Evolutionary conservation across 2,113 vertebrate species (phyloP).

Genomic region (Eolophus roseicapilla): DNA sequence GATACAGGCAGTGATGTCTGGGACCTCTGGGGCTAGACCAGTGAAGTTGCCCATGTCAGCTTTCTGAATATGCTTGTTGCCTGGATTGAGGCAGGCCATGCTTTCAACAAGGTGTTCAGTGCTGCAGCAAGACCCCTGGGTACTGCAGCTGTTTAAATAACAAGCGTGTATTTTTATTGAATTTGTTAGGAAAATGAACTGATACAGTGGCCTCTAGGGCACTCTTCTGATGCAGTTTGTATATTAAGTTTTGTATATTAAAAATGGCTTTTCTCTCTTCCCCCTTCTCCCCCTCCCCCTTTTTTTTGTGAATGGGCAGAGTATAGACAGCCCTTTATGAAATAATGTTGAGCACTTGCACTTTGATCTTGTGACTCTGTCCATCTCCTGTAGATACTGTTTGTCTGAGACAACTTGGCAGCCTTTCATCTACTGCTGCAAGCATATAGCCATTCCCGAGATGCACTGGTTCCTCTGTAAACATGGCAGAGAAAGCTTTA

Average conservation of each 20-base stretch:
- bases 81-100: background rate
- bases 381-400: background rate
- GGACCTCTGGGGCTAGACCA: background rate
- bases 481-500: background rate
- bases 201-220: background rate
- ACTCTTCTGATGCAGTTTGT: background rate
- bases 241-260: background rate
- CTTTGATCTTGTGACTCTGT: background rate
- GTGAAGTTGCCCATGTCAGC: background rate
- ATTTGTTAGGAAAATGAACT: background rate
- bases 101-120: background rate
- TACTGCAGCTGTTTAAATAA: background rate
- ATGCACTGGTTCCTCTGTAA: background rate
- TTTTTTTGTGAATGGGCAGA: background rate
- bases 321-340: background rate
- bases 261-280: background rate
- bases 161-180: background rate
- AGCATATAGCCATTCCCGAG: accelerated
- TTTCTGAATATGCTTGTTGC: background rate
- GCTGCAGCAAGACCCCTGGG: background rate
- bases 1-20: background rate
- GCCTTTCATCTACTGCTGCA: background rate
- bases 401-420: background rate
- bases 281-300: background rate
- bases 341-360: background rate